Base-by-base conservation (phyloP, 64 coral and sea anemone genomes). In the Porites australiensis region DNA sequence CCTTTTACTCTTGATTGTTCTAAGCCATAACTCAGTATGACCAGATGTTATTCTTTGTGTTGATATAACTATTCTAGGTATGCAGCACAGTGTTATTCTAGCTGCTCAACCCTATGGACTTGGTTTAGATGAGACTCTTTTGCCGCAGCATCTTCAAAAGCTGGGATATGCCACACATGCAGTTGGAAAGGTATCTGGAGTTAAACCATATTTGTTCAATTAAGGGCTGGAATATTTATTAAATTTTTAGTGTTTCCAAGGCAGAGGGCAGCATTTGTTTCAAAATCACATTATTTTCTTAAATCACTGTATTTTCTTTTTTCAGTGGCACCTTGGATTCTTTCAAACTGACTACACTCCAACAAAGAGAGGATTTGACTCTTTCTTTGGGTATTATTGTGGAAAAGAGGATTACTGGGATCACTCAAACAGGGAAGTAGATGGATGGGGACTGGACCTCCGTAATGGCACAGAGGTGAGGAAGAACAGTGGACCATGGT, bases 321-420 rank as follows among this genome's bases (percentile, higher is more conserved):
- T 94, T 58, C 76, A 97, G 95, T 97, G 95, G 95, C 95, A 97
- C 45, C 85, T 97, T 63, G 95, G 95, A 13, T 97, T 97, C 82
- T 97, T 97, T 58, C 77, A 97, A 46, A 75, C 66, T 53, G 71
- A 94, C 2, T 97, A 97, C 83, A 94, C 92, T 82, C 95, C 95
- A 15, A 91, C 72, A 23, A 76, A 91, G 0, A 77, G 95, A 72
- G 95, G 95, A 4, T 97, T 97, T 88, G 95, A 97, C 46, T 90
- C 87, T 6, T 97, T 94, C 75, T 97, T 82, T 91, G 95, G 95
- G n/a, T 97, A 97, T 60, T 97, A 86, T 49, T 97, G 95, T 58
- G 95, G 95, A 13, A 97, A 97, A 10, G 83, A 87, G 7, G 95
- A 97, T 70, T 97, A 97, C 11, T 97, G 95, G 95, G 95, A 97